These are phyloP conservation scores for Dromaius novaehollandiae DNA, from an alignment of 2,113 vertebrate species.

Conservation along the genomic window DNA sequence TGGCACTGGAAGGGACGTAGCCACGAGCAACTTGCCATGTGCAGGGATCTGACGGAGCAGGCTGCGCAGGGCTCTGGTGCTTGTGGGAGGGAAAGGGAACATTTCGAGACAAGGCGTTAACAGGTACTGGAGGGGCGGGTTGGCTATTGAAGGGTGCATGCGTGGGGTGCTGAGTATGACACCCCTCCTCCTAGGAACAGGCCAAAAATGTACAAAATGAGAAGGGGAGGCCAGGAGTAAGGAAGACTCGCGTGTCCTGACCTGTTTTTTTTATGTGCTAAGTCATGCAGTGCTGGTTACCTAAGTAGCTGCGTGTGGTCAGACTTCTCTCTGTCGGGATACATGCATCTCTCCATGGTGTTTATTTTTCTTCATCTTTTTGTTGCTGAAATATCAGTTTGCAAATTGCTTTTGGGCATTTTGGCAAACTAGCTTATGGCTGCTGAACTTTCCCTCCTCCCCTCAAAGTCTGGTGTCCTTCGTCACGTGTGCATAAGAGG, in stretches of 20 bases:
- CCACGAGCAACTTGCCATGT: background rate
- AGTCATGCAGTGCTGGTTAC: background rate
- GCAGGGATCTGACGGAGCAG: background rate
- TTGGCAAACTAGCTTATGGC: background rate
- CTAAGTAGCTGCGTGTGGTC: background rate
- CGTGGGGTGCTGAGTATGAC: fast-evolving
- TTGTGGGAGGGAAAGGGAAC: background rate
- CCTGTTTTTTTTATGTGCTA: background rate
- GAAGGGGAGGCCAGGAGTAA: background rate
- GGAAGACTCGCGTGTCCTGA: background rate
- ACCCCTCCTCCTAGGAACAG: background rate
- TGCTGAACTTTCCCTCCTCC: background rate
- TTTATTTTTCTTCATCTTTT: background rate
- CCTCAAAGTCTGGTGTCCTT: background rate
- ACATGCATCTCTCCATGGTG: fast-evolving
- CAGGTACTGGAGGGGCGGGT: background rate
- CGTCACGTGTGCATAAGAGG: background rate
- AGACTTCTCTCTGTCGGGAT: background rate
- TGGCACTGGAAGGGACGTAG: background rate
- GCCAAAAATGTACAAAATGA: background rate
- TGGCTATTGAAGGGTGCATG: background rate
- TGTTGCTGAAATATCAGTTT: background rate
- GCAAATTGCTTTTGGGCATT: background rate
- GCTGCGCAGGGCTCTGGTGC: background rate
- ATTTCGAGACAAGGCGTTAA: background rate